Conservation (phyloP, 2,113 vertebrate species). For the Campylomormyrus tamandua region DNA sequence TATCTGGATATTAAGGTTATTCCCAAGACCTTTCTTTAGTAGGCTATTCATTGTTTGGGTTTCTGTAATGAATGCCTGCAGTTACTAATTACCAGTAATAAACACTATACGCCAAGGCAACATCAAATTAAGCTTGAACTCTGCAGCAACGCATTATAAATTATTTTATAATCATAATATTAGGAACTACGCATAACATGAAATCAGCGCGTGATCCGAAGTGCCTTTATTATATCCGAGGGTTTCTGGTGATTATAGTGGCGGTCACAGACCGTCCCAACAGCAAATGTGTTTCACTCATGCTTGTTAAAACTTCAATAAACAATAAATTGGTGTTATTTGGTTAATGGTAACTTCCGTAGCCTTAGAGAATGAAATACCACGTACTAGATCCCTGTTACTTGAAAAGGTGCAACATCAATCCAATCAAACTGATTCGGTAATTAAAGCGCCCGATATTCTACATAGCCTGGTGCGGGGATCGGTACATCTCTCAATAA, state of each 20-base stretch:
- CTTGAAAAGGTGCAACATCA: no score
- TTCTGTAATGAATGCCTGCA: background rate
- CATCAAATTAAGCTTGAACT: background rate
- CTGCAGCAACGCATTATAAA: background rate
- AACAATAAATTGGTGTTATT: no score
- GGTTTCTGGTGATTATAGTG: background rate
- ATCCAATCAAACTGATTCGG: no score
- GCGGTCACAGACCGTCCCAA: background rate
- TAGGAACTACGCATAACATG: background rate
- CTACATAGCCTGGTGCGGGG: no score
- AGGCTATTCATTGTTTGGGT: background rate
- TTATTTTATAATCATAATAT: background rate
- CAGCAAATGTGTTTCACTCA: background rate
- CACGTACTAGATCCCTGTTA: no score
- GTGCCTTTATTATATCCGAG: background rate
- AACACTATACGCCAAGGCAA: background rate
- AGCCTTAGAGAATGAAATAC: no score
- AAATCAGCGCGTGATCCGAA: background rate
- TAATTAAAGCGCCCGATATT: no score
- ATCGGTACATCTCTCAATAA: no score
- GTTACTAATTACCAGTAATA: background rate
- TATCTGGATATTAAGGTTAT: background rate
- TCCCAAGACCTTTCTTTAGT: background rate
- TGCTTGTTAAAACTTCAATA: background rate
- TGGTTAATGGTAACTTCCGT: no score